phyloP scores from a whole-genome alignment of 2,888 invertebrate genomes.

The Cybosia mesomella region DNA sequence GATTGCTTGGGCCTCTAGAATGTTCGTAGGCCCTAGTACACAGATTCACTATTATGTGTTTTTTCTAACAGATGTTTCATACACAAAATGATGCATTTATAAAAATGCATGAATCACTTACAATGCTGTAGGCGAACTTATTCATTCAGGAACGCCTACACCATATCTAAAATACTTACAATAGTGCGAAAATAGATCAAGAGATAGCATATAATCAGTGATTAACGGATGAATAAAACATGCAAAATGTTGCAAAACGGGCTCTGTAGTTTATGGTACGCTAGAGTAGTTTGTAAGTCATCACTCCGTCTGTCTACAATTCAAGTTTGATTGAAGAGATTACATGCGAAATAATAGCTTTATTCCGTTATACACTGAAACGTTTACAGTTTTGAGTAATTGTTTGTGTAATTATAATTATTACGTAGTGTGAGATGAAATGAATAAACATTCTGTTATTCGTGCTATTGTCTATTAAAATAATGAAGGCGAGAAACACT shows the following conservation, averaged over 20 bases:
- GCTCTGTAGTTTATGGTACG: slow-evolving; percentile 36
- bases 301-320: slow-evolving; percentile 48
- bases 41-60: too few species aligned
- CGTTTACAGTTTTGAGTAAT: slow-evolving; percentile 1
- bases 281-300: slow-evolving; percentile 56
- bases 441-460: slow-evolving; percentile 7
- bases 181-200: slow-evolving; percentile 46
- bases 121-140: slow-evolving; percentile 5
- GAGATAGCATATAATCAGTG: slow-evolving; percentile 33
- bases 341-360: slow-evolving; percentile 17
- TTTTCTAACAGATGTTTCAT: too few species aligned
- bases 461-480: neutral
- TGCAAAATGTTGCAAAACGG: slow-evolving; percentile 52
- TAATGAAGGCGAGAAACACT: neutral
- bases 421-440: slow-evolving; percentile 13
- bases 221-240: slow-evolving; percentile 44
- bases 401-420: slow-evolving; percentile 9
- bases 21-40: too few species aligned
- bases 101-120: neutral
- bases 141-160: slow-evolving; percentile 19
- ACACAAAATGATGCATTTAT: neutral
- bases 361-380: neutral
- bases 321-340: slow-evolving; percentile 47
- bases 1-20: too few species aligned
- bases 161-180: slow-evolving; percentile 39